phyloP scores from a whole-genome alignment of 2,113 vertebrate species.

The Pelodiscus sinensis region DNA sequence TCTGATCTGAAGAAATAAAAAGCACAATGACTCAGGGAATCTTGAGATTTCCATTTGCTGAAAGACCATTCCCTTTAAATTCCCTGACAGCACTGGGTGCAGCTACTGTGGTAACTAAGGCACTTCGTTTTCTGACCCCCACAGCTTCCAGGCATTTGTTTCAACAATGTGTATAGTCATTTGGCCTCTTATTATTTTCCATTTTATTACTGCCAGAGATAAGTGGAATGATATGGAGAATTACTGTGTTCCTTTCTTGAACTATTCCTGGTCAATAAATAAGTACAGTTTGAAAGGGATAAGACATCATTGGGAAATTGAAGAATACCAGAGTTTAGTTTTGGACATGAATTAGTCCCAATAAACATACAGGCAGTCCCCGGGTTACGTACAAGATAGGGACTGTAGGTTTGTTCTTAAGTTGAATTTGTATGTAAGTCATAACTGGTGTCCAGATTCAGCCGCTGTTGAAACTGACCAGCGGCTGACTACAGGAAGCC shows the following conservation, averaged over 20 bases:
- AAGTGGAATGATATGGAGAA: not conserved
- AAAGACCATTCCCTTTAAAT: not conserved
- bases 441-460: no score
- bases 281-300: not conserved
- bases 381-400: no score
- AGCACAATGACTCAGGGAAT: not conserved
- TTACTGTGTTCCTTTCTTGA: not conserved
- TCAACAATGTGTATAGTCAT: not conserved
- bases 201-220: not conserved
- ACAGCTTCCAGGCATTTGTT: conserved; percentile 4
- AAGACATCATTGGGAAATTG: not conserved
- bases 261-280: not conserved
- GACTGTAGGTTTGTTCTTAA: no score
- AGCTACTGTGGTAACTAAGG: not conserved
- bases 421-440: no score
- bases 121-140: conserved; percentile 6
- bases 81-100: not conserved
- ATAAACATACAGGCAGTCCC: no score
- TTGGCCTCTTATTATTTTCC: not conserved
- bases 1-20: conserved; percentile 11
- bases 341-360: conserved; percentile 21
- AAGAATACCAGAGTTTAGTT: not conserved
- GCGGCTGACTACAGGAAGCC: no score
- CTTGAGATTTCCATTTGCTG: conserved; percentile 6
- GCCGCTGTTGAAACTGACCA: no score